These are phyloP conservation scores for Hoplodrina ambigua DNA, from an alignment of 2,888 invertebrate species.

Conservation along the genomic window DNA sequence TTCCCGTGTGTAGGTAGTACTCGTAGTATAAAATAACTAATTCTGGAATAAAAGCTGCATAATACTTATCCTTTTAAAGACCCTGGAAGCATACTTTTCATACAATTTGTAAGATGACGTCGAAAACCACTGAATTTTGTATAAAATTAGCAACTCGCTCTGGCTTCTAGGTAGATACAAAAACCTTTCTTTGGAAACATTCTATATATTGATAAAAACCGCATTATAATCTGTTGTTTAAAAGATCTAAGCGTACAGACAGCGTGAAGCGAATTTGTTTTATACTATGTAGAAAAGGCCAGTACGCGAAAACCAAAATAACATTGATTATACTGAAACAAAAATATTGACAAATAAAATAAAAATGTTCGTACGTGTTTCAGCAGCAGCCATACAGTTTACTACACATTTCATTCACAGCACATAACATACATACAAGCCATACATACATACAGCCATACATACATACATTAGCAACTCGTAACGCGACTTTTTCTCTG, in stretches of 20 bases:
- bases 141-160: neutral
- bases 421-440: conserved; percentile 27
- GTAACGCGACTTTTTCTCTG: conserved; percentile 60
- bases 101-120: neutral
- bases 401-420: conserved; percentile 53
- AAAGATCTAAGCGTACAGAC: no score
- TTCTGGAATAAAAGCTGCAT: neutral
- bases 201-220: no score
- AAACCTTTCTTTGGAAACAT: no score
- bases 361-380: neutral
- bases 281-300: no score
- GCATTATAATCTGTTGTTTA: no score
- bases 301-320: neutral
- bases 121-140: neutral
- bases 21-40: neutral
- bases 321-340: neutral
- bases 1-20: no score
- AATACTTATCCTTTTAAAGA: neutral
- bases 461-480: conserved; percentile 37
- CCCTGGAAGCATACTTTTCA: neutral
- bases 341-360: neutral
- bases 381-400: conserved; percentile 11
- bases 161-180: no score
- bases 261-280: no score
- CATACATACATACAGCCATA: neutral